Evolutionary conservation across 2,113 vertebrate genomes (phyloP).

Genomic region (Calidris pugnax): DNA sequence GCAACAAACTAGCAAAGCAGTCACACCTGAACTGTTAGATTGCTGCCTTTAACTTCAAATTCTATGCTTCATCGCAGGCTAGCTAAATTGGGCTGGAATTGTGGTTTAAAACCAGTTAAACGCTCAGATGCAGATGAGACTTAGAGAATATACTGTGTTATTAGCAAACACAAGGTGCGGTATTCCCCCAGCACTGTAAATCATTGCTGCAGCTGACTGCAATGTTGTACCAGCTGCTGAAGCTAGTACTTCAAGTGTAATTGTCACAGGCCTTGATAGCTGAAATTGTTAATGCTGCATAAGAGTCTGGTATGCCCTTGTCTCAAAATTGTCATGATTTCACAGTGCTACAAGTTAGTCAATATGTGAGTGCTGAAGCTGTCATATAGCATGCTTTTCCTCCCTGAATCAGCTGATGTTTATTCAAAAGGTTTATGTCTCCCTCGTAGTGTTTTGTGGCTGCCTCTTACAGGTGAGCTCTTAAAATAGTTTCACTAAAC

Average conservation of each 20-base stretch:
- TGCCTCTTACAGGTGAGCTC: neutral
- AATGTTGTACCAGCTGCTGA: no score
- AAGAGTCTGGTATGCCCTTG: neutral
- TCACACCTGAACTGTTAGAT: neutral
- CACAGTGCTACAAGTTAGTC: neutral
- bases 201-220: neutral
- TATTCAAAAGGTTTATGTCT: neutral
- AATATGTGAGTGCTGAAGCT: neutral
- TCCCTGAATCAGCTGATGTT: neutral
- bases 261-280: neutral
- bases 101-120: neutral
- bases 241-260: neutral
- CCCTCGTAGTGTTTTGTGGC: neutral
- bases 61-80: neutral
- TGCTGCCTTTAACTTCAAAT: neutral
- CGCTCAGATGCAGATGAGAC: neutral
- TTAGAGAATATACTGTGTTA: neutral
- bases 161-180: fast-evolving
- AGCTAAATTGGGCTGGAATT: neutral
- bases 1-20: fast-evolving
- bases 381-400: neutral
- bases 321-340: neutral
- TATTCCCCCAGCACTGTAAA: neutral
- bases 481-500: neutral
- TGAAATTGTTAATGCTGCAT: neutral